Evolutionary conservation across 1,140 invertebrate genomes (phyloP).

Genomic region (Cepaea nemoralis): DNA sequence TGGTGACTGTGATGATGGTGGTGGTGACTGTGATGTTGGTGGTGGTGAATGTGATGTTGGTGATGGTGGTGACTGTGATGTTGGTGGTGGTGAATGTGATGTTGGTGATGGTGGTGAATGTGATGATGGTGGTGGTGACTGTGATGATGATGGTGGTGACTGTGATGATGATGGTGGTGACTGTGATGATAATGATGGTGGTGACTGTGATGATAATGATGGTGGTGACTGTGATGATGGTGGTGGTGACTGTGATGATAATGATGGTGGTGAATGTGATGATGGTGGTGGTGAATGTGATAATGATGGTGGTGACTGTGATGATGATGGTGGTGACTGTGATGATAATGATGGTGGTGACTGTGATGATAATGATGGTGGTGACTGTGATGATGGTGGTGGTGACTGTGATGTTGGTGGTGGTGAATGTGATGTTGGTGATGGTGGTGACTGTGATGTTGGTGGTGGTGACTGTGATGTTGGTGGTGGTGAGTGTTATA

Average conservation of each 20-base stretch:
- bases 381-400: background rate
- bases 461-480: background rate
- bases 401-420: background rate
- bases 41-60: background rate
- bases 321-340: slow-evolving; percentile 2
- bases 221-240: background rate
- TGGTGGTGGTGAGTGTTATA: background rate
- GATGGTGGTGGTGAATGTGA: background rate
- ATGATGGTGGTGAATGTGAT: background rate
- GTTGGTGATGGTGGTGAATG: background rate
- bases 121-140: background rate
- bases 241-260: background rate
- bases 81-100: background rate
- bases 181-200: background rate
- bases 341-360: background rate
- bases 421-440: background rate
- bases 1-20: background rate
- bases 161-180: background rate
- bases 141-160: background rate
- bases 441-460: background rate
- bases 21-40: background rate
- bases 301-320: background rate
- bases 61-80: background rate
- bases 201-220: background rate
- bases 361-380: background rate